Percentiles rank a stretch among this genome's conserved stretches.
These are phyloP conservation scores for Isichthys henryi DNA, from an alignment of 2,113 vertebrate species.

Conservation along the genomic window DNA sequence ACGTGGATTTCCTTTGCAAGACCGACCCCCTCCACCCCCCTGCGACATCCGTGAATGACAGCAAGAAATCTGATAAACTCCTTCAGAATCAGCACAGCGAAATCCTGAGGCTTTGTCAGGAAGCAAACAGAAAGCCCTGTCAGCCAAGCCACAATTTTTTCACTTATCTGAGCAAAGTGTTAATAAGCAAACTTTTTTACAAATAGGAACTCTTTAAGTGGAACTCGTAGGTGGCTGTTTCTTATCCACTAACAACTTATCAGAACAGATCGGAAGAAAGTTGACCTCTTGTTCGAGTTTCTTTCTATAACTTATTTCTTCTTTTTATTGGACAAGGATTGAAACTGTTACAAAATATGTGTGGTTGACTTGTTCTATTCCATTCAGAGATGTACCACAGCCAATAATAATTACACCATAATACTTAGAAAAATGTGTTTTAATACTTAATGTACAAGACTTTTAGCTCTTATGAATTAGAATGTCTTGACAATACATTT, in stretches of 20 bases:
- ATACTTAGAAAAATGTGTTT: not conserved
- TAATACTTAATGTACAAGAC: not conserved
- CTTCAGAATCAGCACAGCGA: not conserved
- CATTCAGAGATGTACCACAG: not conserved
- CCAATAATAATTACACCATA: not conserved
- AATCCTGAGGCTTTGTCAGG: not conserved
- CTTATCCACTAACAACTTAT: not conserved
- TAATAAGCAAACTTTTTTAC: not conserved
- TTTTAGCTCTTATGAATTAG: not conserved
- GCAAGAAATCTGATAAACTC: constrained; percentile 10
- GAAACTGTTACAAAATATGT: constrained; percentile 1
- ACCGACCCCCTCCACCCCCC: not conserved
- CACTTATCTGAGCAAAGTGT: constrained; percentile 3
- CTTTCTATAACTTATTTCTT: not conserved
- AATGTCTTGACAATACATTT: not conserved
- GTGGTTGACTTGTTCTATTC: not conserved
- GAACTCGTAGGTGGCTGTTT: not conserved
- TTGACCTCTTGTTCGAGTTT: not conserved
- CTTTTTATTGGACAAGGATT: not conserved
- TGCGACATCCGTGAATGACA: constrained; percentile 12
- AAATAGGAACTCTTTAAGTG: not conserved
- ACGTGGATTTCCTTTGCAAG: constrained; percentile 17
- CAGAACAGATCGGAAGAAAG: not conserved
- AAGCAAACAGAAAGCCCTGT: not conserved
- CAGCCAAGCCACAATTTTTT: not conserved